Conservation (phyloP, 2,797 vertebrate species). For the Chelon labrosus region DNA sequence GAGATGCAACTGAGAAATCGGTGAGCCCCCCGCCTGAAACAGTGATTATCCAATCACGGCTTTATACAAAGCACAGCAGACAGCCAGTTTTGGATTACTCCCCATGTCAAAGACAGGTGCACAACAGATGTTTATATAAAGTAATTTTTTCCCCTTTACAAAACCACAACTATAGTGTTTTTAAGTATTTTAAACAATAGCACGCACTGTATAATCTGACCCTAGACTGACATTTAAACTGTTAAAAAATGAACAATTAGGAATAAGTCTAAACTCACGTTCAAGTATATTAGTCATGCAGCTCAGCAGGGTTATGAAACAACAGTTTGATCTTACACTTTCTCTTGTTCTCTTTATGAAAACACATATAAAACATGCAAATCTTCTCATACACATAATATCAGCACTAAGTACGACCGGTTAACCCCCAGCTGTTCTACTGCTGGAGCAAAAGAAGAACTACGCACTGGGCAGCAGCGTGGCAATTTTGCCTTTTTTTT, state of each 20-base stretch:
- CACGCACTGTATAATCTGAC: no score
- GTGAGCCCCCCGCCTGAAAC: not conserved
- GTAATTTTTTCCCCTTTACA: not conserved
- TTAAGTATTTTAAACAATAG: no score
- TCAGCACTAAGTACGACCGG: not conserved
- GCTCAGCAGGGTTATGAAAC: no score
- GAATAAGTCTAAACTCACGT: no score
- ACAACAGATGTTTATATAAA: not conserved
- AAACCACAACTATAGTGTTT: not conserved
- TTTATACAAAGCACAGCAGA: not conserved
- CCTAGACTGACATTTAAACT: no score
- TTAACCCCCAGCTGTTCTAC: conserved; percentile 3
- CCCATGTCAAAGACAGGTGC: not conserved
- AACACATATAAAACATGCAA: no score
- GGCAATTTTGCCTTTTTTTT: not conserved
- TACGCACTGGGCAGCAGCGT: not conserved
- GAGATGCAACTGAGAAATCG: not conserved
- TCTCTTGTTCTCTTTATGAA: no score
- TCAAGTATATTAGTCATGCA: no score
- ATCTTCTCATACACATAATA: not conserved
- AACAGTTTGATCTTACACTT: no score
- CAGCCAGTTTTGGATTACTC: not conserved
- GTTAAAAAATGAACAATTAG: no score
- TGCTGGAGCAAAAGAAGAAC: not conserved
- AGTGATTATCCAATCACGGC: not conserved